Evolutionary conservation across 2,797 vertebrate genomes (phyloP).

Genomic region (Myotis daubentonii): DNA sequence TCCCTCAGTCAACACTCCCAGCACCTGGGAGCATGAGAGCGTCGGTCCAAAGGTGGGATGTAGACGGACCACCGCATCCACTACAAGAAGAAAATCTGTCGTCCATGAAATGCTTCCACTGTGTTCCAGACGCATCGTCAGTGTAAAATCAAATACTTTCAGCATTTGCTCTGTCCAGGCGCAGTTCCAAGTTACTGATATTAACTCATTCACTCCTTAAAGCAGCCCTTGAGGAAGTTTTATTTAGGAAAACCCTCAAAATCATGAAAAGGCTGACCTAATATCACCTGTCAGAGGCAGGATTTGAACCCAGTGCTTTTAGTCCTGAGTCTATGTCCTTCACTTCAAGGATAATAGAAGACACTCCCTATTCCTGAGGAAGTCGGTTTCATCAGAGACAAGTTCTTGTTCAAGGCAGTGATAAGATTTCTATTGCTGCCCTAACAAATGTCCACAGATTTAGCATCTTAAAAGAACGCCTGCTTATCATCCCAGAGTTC

Average conservation of each 20-base stretch:
- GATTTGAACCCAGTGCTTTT: not conserved
- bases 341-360: not conserved
- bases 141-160: not conserved
- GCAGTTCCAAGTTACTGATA: not conserved
- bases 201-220: not conserved
- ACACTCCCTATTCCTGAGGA: not conserved
- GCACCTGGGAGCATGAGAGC: not conserved
- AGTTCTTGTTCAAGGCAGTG: not conserved
- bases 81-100: not conserved
- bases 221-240: not conserved
- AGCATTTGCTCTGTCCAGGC: not conserved
- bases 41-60: not conserved
- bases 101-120: not conserved
- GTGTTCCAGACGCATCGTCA: not conserved
- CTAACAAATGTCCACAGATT: not conserved
- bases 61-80: not conserved
- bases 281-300: not conserved
- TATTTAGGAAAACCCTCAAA: not conserved
- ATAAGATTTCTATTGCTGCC: not conserved
- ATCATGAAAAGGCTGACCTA: not conserved
- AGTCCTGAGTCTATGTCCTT: not conserved
- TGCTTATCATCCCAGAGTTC: not conserved
- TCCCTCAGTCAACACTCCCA: not conserved
- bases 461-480: not conserved
- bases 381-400: not conserved